Percentiles rank a stretch among this genome's conserved stretches.
Evolutionary conservation across 2,797 vertebrate genomes (phyloP).

Genomic region (Myotis vivesi): DNA sequence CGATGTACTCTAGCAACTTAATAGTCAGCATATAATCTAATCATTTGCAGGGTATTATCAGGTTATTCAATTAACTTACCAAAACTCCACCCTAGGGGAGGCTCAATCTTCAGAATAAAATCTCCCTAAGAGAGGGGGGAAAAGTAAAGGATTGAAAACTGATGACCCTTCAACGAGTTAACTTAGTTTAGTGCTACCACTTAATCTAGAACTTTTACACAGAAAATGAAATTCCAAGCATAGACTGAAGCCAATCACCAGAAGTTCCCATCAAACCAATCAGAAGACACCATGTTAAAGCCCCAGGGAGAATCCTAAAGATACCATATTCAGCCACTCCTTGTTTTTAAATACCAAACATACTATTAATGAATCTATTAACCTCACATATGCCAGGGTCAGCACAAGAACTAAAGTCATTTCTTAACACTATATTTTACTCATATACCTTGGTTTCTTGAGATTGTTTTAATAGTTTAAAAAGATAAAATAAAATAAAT

Average conservation of each 20-base stretch:
- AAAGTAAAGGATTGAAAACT: neutral
- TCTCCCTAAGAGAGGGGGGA: slow-evolving; percentile 89
- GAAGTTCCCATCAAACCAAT: neutral
- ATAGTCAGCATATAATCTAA: neutral
- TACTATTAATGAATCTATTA: neutral
- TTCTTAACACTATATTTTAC: neutral
- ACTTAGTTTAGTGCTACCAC: neutral
- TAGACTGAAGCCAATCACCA: neutral
- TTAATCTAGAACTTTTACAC: neutral
- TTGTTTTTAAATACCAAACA: neutral
- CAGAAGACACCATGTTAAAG: neutral
- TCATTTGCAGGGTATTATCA: neutral
- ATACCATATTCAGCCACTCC: fast-evolving
- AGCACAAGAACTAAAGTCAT: neutral
- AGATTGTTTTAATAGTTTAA: neutral
- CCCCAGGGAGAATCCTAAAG: neutral
- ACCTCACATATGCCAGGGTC: neutral
- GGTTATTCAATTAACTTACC: slow-evolving; percentile 86
- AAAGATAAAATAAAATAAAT: neutral
- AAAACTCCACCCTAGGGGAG: slow-evolving; percentile 98
- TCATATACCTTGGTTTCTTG: neutral
- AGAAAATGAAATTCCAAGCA: neutral
- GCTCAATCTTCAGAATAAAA: slow-evolving; percentile 98
- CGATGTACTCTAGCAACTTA: neutral
- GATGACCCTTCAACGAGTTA: neutral